These are phyloP conservation scores for Vimba vimba DNA, from an alignment of 2,113 vertebrate species.

Conservation along the genomic window DNA sequence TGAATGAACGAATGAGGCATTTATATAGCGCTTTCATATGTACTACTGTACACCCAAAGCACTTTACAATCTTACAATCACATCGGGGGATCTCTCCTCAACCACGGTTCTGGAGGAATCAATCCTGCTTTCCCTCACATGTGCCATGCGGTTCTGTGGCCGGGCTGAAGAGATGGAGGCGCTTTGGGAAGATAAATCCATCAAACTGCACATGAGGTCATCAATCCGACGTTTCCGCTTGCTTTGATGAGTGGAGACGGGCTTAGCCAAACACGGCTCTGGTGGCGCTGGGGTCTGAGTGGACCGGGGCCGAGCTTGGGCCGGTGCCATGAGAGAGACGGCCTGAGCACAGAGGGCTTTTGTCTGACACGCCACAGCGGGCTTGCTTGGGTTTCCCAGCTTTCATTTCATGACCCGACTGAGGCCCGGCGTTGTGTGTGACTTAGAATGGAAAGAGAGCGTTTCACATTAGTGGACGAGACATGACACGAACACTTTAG, in stretches of 20 bases:
- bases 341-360: conserved; percentile 70
- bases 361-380: conserved; percentile 69
- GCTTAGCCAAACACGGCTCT: conserved; percentile 71
- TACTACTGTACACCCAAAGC: too few relatives aligned
- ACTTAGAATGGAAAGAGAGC: conserved; percentile 34
- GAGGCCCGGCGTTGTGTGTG: conserved; percentile 41
- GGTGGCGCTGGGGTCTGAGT: conserved; percentile 59
- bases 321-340: conserved; percentile 71
- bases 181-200: conserved; percentile 89
- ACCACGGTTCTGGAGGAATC: neutral
- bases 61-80: too few relatives aligned
- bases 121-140: neutral
- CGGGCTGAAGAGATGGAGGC: conserved; percentile 77
- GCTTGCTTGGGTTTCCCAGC: conserved; percentile 62
- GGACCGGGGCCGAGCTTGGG: conserved; percentile 67
- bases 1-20: too few relatives aligned
- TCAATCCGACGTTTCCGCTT: conserved; percentile 87
- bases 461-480: conserved; percentile 2
- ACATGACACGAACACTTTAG: neutral
- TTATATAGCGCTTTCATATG: too few relatives aligned
- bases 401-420: conserved; percentile 66
- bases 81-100: too few relatives aligned
- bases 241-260: conserved; percentile 78
- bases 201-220: conserved; percentile 89
- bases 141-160: conserved; percentile 50